These are phyloP conservation scores for Drosophila trapezifrons DNA, from an alignment of 1,140 invertebrate species.

Conservation along the genomic window DNA sequence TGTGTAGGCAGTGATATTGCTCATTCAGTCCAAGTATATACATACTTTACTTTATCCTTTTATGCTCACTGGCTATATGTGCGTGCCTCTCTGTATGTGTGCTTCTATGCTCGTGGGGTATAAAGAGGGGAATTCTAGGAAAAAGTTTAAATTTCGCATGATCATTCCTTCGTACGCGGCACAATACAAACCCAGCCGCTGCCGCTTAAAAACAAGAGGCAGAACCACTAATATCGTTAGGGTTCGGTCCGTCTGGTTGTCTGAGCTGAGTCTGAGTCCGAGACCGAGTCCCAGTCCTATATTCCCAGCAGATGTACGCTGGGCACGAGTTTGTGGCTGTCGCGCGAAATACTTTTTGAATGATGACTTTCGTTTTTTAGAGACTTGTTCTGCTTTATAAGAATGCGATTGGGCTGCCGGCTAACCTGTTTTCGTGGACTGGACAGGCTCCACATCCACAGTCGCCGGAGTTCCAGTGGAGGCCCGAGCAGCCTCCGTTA, in stretches of 20 bases:
- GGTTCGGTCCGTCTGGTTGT: conserved; percentile 12
- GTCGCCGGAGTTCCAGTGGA: conserved; percentile 35
- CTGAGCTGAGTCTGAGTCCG: background rate
- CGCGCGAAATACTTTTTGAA: conserved; percentile 56
- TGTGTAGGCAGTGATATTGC: background rate
- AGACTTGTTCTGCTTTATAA: conserved; percentile 43
- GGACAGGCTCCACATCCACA: conserved; percentile 20
- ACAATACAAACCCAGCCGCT: conserved; percentile 33
- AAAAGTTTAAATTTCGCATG: conserved; percentile 70
- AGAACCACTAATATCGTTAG: conserved; percentile 46
- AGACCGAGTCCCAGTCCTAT: background rate
- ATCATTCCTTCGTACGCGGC: conserved; percentile 55
- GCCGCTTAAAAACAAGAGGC: conserved; percentile 32
- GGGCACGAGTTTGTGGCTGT: conserved; percentile 46
- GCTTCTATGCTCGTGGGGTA: conserved; percentile 6
- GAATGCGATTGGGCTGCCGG: conserved; percentile 37
- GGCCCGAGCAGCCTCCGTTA: conserved; percentile 37
- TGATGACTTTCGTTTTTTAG: conserved; percentile 63
- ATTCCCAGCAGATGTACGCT: conserved; percentile 61
- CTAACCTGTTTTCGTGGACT: conserved; percentile 71
- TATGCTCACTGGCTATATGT: background rate
- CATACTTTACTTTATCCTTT: background rate
- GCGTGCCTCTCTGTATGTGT: background rate
- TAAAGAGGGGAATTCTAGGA: conserved; percentile 61
- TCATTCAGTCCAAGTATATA: background rate